phyloP scores from a whole-genome alignment of 2,888 invertebrate species.

The Flexamia atlantica region DNA sequence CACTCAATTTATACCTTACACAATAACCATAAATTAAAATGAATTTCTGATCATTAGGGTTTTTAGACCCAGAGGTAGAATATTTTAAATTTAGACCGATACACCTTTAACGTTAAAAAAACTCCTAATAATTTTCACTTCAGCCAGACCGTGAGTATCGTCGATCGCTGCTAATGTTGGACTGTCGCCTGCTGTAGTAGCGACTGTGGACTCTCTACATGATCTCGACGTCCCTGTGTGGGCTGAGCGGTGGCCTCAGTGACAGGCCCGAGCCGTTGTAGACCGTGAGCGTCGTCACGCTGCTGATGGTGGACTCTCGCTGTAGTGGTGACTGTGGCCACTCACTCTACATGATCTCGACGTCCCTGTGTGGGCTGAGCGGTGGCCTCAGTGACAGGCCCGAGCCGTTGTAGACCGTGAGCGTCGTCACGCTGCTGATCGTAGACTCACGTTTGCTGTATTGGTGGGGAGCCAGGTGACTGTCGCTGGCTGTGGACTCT shows the following conservation, averaged over 20 bases:
- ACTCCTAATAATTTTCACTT: no score
- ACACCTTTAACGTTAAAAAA: no score
- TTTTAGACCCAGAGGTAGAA: no score
- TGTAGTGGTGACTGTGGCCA: not conserved
- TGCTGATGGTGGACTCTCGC: conserved; percentile 60
- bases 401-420: conserved; percentile 58
- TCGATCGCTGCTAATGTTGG: conserved; percentile 60
- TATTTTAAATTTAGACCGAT: no score
- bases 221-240: conserved; percentile 52
- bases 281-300: conserved; percentile 58
- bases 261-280: conserved; percentile 52
- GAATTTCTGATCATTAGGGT: no score
- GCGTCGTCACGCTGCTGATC: conserved; percentile 56
- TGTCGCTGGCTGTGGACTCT: conserved; percentile 42
- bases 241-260: conserved; percentile 51
- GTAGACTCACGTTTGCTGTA: conserved; percentile 60
- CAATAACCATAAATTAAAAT: no score
- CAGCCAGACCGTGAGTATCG: no score
- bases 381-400: conserved; percentile 51
- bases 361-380: conserved; percentile 45
- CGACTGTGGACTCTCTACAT: not conserved
- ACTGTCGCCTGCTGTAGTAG: conserved; percentile 36
- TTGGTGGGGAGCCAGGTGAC: conserved; percentile 47
- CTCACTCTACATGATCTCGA: conserved; percentile 33
- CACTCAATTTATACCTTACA: no score